Evolutionary conservation across 2,113 vertebrate species (phyloP).

Genomic region (Chauna torquata): DNA sequence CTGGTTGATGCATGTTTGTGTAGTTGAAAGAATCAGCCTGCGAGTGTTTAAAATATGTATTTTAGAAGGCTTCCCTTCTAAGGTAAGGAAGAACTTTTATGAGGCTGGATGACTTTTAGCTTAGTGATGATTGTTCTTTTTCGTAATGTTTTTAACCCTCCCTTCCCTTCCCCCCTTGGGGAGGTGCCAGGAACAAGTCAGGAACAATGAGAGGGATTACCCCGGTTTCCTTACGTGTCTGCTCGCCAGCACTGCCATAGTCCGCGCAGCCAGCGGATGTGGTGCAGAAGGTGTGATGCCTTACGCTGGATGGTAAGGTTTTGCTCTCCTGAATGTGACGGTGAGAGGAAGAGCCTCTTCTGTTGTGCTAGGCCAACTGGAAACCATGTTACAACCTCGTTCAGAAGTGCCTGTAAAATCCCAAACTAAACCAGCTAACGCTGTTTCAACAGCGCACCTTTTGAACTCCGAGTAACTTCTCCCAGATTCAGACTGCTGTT

Average conservation of each 20-base stretch:
- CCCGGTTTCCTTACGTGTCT: neutral
- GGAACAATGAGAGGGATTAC: neutral
- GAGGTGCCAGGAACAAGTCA: constrained; percentile 1
- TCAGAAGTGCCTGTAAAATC: neutral
- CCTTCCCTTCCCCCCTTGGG: neutral
- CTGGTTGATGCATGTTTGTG: neutral
- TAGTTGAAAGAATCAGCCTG: neutral
- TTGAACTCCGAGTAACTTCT: neutral
- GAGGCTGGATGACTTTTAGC: neutral
- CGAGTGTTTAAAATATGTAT: neutral
- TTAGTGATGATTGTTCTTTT: neutral
- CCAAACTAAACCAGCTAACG: neutral
- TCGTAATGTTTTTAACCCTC: neutral
- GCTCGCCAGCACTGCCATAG: fast-evolving
- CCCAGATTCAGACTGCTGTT: neutral
- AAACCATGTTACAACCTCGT: neutral
- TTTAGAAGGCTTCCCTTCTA: neutral
- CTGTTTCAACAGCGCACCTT: neutral
- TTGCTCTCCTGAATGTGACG: neutral
- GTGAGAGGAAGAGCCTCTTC: neutral
- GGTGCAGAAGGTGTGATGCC: neutral
- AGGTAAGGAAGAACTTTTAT: neutral
- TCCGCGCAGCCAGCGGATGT: neutral
- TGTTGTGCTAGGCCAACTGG: neutral
- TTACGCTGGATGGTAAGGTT: neutral